Percentiles rank a stretch among this genome's conserved stretches.
Evolutionary conservation across 2,797 vertebrate genomes (phyloP).

Genomic region (Lacerta bilineata): DNA sequence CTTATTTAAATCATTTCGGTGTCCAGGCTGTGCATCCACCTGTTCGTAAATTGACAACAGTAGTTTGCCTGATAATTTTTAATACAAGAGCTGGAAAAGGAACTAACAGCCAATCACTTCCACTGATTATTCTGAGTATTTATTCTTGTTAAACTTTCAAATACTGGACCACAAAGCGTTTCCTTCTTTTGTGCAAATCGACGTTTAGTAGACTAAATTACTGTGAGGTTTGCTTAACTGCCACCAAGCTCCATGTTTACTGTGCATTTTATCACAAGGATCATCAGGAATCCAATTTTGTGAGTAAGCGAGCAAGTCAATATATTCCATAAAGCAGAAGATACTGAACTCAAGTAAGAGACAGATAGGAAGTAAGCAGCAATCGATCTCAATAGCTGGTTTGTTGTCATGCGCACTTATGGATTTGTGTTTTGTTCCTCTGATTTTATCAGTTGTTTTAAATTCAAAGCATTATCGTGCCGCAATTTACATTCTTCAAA

Average conservation of each 20-base stretch:
- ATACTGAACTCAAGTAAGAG: background rate
- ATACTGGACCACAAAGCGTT: background rate
- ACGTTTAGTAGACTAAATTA: constrained; percentile 17
- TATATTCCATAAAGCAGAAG: constrained; percentile 27
- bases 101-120: background rate
- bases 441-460: constrained; percentile 28
- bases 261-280: constrained; percentile 26
- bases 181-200: constrained; percentile 10
- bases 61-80: constrained; percentile 8
- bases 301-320: constrained; percentile 24
- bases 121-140: constrained; percentile 38
- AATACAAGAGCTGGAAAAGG: constrained; percentile 10
- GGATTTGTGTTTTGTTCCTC: constrained; percentile 35
- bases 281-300: constrained; percentile 30
- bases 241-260: background rate
- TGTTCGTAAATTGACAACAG: background rate
- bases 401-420: background rate
- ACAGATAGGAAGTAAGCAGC: constrained; percentile 19
- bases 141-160: background rate
- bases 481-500: constrained; percentile 20
- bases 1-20: no score
- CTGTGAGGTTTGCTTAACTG: constrained; percentile 5
- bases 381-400: constrained; percentile 29
- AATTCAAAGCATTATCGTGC: background rate
- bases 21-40: background rate